Base-by-base conservation (phyloP, 2,113 vertebrate species). In the Catharus minimus region DNA sequence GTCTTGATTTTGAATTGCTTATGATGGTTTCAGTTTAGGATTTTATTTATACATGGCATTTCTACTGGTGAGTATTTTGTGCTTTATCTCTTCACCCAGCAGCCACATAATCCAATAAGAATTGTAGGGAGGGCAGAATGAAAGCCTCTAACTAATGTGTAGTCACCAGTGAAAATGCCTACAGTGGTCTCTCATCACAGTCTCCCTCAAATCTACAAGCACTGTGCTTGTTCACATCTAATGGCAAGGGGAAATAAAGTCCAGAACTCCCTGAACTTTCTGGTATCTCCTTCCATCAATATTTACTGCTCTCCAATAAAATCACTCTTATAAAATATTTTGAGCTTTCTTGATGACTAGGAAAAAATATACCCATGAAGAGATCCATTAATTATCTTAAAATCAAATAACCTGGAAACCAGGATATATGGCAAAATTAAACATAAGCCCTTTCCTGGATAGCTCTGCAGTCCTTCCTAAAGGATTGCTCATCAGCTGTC, bases 361-460 rank as follows among this genome's bases (percentile, higher is more conserved):
- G 84, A 94, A 91, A 93, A 93, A 82, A 88, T 39, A 83, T 33
- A 65, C 33, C 23, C n/a, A 81, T 61, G 80, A 83, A 93, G 53
- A 78, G 67, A 67, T 91, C 56, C 83, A 91, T 95, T 83, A 90
- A 85, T 90, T 89, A 82, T 58, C 80, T 94, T 89, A 94, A 91
- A 89, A 93, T 91, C 85, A 95, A 86, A 95, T 76, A 92, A 84
- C 28, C 38, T 88, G 72, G 71, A 71, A 91, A 77, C 15, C 36
- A 88, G 44, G 47, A 91, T 64, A 84, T 78, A 86, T 53, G 52
- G 53, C 22, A 86, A 96, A 91, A 92, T 90, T 76, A 85, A 93
- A 82, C 55, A 32, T 55, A 86, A 95, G 64, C 71, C 60, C 36
- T 85, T 93, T 92, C 52, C 81, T 76, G 56, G 47, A 52, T 43